Percentiles rank a stretch among this genome's conserved stretches.
Evolutionary conservation across 2,888 invertebrate species (phyloP).

Genomic region (Amphipoea oculea): DNA sequence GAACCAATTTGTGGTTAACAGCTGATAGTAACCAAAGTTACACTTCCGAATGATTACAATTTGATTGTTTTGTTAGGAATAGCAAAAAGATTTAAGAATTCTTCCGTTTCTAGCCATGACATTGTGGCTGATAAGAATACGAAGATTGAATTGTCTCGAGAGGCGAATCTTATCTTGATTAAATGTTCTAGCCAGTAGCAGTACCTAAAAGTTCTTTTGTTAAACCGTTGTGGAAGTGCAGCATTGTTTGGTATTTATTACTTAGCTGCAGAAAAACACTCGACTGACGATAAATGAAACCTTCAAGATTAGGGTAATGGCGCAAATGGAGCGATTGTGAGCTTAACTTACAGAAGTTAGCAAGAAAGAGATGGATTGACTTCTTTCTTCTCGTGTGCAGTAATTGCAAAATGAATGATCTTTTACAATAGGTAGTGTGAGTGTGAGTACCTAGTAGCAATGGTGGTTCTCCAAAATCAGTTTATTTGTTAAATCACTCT

Average conservation of each 20-base stretch:
- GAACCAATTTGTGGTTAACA: not conserved
- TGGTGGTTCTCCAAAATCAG: not conserved
- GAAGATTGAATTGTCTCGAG: conserved; percentile 6
- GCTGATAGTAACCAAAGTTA: not conserved
- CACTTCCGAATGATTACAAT: not conserved
- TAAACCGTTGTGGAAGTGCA: conserved; percentile 13
- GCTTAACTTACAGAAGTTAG: not conserved
- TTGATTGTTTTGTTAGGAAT: not conserved
- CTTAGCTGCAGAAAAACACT: not conserved
- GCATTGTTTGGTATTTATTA: not conserved
- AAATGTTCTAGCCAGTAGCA: conserved; percentile 2
- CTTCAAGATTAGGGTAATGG: conserved; percentile 3
- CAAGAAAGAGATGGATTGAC: not conserved
- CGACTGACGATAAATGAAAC: not conserved
- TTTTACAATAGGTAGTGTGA: not conserved
- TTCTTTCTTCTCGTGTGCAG: not conserved
- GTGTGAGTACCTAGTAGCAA: not conserved
- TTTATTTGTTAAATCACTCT: not conserved
- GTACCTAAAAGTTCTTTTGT: conserved; percentile 2
- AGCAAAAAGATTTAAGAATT: not conserved
- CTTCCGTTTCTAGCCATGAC: not conserved
- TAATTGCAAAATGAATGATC: not conserved
- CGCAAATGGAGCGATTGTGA: conserved; percentile 1
- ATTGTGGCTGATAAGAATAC: conserved; percentile 5
- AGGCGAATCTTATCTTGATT: conserved; percentile 12